These are phyloP conservation scores for Orthosia cruda DNA, from an alignment of 2,888 invertebrate species.

Conservation along the genomic window DNA sequence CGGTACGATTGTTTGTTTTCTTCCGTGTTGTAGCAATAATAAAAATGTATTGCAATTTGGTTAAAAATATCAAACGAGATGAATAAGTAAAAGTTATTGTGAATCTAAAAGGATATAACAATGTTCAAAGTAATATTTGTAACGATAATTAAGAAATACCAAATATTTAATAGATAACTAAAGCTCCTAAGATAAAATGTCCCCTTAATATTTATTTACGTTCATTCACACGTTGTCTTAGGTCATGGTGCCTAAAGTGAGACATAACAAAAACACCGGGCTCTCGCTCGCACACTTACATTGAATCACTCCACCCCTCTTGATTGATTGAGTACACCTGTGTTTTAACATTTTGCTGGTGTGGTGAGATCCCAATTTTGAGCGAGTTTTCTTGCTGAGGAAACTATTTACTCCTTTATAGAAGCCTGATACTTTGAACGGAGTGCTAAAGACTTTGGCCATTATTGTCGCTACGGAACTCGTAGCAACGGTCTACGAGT, in stretches of 20 bases:
- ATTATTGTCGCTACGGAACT: slow-evolving; percentile 26
- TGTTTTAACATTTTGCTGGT: neutral
- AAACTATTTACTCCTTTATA: slow-evolving; percentile 12
- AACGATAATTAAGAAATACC: too few species aligned
- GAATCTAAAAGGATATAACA: too few species aligned
- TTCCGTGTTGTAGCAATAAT: too few species aligned
- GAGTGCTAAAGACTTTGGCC: slow-evolving; percentile 18
- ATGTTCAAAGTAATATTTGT: too few species aligned
- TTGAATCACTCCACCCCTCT: neutral
- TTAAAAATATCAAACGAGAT: too few species aligned
- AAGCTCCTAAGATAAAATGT: neutral
- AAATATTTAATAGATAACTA: too few species aligned
- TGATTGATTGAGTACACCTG: too few species aligned
- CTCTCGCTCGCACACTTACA: neutral
- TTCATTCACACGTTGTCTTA: slow-evolving; percentile 1
- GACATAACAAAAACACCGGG: neutral
- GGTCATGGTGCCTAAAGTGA: slow-evolving; percentile 25
- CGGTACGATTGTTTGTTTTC: neutral
- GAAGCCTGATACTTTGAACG: slow-evolving; percentile 12
- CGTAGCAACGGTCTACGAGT: slow-evolving; percentile 14
- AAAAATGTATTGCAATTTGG: too few species aligned
- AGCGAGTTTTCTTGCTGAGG: neutral
- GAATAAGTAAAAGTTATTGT: too few species aligned
- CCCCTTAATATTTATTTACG: neutral
- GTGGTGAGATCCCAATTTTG: neutral